Percentiles rank a stretch among this genome's conserved stretches.
These are phyloP conservation scores for Selene dorsalis DNA, from an alignment of 2,797 vertebrate genomes.

Conservation along the genomic window DNA sequence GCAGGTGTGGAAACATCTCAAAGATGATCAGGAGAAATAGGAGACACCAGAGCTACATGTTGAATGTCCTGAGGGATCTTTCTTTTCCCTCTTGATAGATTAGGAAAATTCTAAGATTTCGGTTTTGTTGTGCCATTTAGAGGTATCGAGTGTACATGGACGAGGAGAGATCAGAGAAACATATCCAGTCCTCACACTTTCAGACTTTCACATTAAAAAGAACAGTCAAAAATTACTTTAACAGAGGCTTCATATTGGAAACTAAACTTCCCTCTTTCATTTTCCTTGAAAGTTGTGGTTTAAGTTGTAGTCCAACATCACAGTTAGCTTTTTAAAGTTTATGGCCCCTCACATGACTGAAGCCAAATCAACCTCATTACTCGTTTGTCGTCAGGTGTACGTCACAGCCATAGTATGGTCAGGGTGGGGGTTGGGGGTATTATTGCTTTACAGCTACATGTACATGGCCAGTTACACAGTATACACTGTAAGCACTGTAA, in stretches of 20 bases:
- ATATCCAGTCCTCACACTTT: not conserved
- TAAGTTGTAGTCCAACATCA: not conserved
- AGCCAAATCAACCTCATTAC: not conserved
- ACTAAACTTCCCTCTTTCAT: not conserved
- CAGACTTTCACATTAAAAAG: not conserved
- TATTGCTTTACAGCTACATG: not conserved
- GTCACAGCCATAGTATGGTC: not conserved
- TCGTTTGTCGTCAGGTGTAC: not conserved
- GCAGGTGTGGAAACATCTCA: no score
- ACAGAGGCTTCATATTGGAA: not conserved
- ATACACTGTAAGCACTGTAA: not conserved
- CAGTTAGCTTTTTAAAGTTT: conserved; percentile 1
- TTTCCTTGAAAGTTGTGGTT: not conserved
- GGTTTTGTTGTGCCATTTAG: no score
- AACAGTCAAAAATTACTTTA: not conserved
- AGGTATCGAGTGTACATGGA: no score
- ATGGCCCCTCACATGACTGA: not conserved
- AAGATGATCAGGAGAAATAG: no score
- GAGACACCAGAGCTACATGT: no score
- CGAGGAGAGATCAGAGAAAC: not conserved
- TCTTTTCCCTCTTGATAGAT: no score
- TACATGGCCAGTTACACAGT: not conserved
- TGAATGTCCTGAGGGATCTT: no score
- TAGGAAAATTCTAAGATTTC: no score
- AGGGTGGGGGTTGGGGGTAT: not conserved